These are phyloP conservation scores for Lepus europaeus DNA, from an alignment of 2,113 vertebrate species.

Conservation along the genomic window DNA sequence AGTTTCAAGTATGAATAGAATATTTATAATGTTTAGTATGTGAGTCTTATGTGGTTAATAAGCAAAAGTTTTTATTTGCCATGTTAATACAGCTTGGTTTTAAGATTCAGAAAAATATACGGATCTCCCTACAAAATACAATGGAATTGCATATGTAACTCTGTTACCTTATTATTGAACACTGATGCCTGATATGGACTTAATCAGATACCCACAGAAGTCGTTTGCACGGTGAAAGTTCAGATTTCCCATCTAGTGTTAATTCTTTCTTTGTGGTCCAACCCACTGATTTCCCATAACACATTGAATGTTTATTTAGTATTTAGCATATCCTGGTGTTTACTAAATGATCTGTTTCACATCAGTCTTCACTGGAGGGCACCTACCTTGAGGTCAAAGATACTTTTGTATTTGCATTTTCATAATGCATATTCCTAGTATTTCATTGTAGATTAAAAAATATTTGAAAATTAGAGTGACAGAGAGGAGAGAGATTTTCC, in stretches of 20 bases:
- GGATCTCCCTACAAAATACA: neutral
- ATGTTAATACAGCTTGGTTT: neutral
- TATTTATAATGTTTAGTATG: neutral
- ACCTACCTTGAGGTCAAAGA: neutral
- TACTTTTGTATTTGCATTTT: neutral
- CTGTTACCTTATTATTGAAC: neutral
- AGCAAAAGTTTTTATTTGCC: neutral
- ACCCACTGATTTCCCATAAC: neutral
- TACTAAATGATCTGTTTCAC: neutral
- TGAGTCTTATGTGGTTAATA: neutral
- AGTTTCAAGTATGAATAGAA: neutral
- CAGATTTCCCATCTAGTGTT: neutral
- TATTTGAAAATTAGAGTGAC: too few relatives aligned
- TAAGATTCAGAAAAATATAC: neutral
- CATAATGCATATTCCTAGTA: neutral
- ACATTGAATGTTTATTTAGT: neutral
- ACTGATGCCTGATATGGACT: rapidly evolving
- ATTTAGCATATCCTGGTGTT: neutral
- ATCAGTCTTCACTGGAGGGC: neutral
- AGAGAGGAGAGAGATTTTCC: too few relatives aligned
- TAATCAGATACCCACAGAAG: neutral
- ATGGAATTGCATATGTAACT: neutral
- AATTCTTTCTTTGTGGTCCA: neutral
- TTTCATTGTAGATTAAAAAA: too few relatives aligned
- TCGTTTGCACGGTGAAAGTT: neutral